These are phyloP conservation scores for Falco naumanni DNA, from an alignment of 2,797 vertebrate species.

Conservation along the genomic window DNA sequence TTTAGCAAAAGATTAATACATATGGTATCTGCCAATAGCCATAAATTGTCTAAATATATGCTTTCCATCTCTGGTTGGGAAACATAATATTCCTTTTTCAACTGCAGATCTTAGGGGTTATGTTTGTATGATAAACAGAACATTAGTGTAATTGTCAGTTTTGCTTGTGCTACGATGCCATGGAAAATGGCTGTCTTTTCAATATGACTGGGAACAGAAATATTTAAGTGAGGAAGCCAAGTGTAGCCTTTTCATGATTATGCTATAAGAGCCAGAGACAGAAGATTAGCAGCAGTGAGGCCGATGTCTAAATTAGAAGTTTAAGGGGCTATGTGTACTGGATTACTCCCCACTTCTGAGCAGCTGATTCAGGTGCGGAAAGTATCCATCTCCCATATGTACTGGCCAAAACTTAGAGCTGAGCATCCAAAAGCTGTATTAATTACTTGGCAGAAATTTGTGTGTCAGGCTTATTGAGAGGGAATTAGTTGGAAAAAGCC, in stretches of 20 bases:
- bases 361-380: neutral
- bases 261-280: neutral
- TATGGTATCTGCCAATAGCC: neutral
- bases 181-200: conserved; percentile 11
- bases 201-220: neutral
- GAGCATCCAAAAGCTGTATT: neutral
- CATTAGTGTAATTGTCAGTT: neutral
- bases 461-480: neutral
- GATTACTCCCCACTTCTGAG: neutral
- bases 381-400: neutral
- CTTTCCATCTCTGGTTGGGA: neutral
- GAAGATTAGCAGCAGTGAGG: neutral
- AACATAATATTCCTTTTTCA: neutral
- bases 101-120: neutral
- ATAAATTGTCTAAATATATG: neutral
- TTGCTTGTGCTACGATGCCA: neutral
- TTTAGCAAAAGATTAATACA: conserved; percentile 22
- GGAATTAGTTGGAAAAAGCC: neutral
- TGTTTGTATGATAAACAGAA: neutral
- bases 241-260: neutral
- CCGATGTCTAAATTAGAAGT: neutral
- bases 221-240: conserved; percentile 23
- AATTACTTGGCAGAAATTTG: neutral
- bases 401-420: neutral
- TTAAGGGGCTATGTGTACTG: neutral